Conservation (phyloP, 1,140 invertebrate genomes). For the Brachionus calyciflorus region DNA sequence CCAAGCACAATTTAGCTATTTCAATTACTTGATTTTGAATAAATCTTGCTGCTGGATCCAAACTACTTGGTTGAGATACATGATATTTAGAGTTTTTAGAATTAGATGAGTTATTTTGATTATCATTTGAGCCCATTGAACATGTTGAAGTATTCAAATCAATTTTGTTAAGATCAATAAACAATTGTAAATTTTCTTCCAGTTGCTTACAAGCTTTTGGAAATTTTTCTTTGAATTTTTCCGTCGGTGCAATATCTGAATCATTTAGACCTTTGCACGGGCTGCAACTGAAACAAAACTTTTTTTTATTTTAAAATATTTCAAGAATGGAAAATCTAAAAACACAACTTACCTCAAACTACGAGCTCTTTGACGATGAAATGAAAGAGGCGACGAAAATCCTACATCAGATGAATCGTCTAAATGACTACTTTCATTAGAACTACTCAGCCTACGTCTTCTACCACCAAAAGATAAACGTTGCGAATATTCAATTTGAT, state of each 20-base stretch:
- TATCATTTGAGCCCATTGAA: neutral
- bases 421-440: conserved; percentile 39
- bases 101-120: neutral
- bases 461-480: neutral
- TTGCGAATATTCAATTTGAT: neutral
- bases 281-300: conserved; percentile 34
- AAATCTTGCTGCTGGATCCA: conserved; percentile 84
- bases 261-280: conserved; percentile 35
- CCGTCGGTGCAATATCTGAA: conserved; percentile 6
- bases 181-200: conserved; percentile 38
- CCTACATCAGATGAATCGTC: conserved; percentile 31
- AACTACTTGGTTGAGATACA: conserved; percentile 4
- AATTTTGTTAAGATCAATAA: conserved; percentile 39
- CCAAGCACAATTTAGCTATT: conserved; percentile 87
- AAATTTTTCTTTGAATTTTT: conserved; percentile 43
- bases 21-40: conserved; percentile 90
- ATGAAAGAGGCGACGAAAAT: neutral
- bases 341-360: conserved; percentile 23
- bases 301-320: conserved; percentile 35
- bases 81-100: neutral
- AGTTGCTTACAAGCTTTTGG: conserved; percentile 41
- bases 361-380: conserved; percentile 28
- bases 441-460: conserved; percentile 25
- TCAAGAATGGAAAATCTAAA: neutral
- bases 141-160: conserved; percentile 5